phyloP scores from a whole-genome alignment of 2,113 vertebrate species.

The Noturus placidus region DNA sequence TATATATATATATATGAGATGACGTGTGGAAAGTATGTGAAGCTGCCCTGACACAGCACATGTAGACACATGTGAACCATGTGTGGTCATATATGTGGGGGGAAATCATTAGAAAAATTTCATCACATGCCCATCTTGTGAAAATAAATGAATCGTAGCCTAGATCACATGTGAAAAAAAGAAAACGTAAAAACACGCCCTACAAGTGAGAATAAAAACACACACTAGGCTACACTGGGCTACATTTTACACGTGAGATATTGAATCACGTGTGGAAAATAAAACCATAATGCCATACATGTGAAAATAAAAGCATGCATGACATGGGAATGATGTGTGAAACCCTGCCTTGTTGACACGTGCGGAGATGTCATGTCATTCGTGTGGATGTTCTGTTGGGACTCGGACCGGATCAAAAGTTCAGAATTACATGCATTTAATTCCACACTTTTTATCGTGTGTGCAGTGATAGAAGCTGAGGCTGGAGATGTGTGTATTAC shows the following conservation, averaged over 20 bases:
- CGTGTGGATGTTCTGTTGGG: not conserved
- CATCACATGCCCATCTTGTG: not conserved
- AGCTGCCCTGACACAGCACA: not conserved
- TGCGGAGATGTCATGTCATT: not conserved
- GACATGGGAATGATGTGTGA: not conserved
- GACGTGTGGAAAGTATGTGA: not conserved
- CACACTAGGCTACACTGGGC: not conserved
- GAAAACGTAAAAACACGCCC: not conserved
- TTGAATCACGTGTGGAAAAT: not conserved
- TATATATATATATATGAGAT: too few species aligned
- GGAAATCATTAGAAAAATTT: not conserved
- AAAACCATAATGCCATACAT: not conserved
- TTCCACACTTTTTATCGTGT: not conserved
- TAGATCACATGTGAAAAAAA: not conserved
- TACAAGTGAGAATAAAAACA: not conserved
- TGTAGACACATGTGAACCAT: not conserved
- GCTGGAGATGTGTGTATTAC: conserved; percentile 21
- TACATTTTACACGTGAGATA: not conserved
- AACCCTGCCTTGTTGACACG: not conserved
- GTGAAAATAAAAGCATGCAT: not conserved
- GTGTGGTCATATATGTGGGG: not conserved
- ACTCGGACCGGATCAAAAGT: not conserved
- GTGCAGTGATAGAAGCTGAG: not conserved
- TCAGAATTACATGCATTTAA: not conserved
- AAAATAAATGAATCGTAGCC: not conserved